Evolutionary conservation across 2,888 invertebrate species (phyloP).

Genomic region (Ichneumoninae sp.): DNA sequence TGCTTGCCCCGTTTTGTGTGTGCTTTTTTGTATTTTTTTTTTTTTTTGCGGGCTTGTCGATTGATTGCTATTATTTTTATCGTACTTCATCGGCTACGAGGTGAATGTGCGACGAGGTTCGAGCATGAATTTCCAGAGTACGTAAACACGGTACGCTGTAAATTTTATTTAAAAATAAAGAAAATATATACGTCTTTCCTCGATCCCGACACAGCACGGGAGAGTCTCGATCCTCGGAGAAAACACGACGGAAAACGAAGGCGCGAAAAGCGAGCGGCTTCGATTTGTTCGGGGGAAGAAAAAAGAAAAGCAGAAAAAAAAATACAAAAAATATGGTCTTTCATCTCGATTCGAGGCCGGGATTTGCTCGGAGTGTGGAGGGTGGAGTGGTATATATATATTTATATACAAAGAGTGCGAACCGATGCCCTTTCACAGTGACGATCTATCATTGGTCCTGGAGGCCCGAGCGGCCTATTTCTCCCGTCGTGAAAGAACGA

Average conservation of each 20-base stretch:
- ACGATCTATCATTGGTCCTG: constrained; percentile 47
- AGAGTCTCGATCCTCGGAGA: neutral
- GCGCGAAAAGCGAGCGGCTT: neutral
- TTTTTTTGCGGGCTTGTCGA: neutral
- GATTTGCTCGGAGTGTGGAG: constrained; percentile 1
- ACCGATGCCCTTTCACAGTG: constrained; percentile 24
- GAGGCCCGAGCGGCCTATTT: constrained; percentile 28
- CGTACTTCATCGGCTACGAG: neutral
- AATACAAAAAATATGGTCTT: constrained; percentile 1
- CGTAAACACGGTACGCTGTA: too few relatives aligned
- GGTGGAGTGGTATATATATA: neutral
- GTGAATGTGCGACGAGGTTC: too few relatives aligned
- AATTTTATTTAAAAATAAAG: neutral
- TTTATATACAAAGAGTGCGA: neutral
- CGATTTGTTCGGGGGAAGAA: neutral
- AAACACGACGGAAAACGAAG: neutral
- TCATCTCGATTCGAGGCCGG: constrained; percentile 28
- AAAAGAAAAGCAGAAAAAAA: constrained; percentile 2
- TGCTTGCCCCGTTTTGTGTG: constrained; percentile 10
- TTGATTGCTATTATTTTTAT: neutral
- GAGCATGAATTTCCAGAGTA: too few relatives aligned
- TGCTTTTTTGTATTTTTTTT: constrained; percentile 17
- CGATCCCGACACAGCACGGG: neutral
- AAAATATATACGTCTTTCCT: neutral
- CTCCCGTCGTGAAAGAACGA: constrained; percentile 25